phyloP scores from a whole-genome alignment of 2,113 vertebrate genomes.

The Rhombomys opimus region DNA sequence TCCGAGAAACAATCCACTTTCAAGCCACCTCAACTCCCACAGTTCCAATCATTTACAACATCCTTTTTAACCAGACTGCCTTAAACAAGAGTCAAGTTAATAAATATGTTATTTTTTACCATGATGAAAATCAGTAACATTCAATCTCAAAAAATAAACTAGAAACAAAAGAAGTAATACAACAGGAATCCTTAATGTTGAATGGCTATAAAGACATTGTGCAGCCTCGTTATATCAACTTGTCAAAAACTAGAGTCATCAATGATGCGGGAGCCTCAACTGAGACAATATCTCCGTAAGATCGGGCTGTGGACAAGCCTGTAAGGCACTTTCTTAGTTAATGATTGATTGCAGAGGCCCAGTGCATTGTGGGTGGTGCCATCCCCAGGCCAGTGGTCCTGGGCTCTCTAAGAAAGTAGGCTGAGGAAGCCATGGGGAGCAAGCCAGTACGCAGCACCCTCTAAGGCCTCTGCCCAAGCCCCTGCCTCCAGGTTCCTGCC shows the following conservation, averaged over 20 bases:
- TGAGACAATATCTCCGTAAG: background rate
- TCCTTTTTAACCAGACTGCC: background rate
- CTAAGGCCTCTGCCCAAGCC: background rate
- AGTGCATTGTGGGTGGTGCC: background rate
- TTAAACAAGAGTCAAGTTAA: background rate
- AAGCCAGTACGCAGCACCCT: background rate
- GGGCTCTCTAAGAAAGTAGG: background rate
- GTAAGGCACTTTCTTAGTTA: background rate
- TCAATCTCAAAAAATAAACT: background rate
- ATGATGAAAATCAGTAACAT: slow-evolving; percentile 9
- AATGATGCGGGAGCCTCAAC: background rate
- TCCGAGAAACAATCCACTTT: background rate
- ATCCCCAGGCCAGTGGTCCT: background rate
- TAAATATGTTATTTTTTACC: background rate
- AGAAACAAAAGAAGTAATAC: background rate
- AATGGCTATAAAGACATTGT: slow-evolving; percentile 16
- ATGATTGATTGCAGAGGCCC: background rate
- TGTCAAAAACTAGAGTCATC: background rate
- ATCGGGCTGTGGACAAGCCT: background rate
- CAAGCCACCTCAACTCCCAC: background rate
- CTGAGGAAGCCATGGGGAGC: background rate
- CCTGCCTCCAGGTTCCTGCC: background rate
- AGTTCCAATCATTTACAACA: background rate
- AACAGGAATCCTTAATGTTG: background rate
- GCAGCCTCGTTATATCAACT: background rate